These are phyloP conservation scores for Pampusana beccarii DNA, from an alignment of 2,113 vertebrate species.

Conservation along the genomic window DNA sequence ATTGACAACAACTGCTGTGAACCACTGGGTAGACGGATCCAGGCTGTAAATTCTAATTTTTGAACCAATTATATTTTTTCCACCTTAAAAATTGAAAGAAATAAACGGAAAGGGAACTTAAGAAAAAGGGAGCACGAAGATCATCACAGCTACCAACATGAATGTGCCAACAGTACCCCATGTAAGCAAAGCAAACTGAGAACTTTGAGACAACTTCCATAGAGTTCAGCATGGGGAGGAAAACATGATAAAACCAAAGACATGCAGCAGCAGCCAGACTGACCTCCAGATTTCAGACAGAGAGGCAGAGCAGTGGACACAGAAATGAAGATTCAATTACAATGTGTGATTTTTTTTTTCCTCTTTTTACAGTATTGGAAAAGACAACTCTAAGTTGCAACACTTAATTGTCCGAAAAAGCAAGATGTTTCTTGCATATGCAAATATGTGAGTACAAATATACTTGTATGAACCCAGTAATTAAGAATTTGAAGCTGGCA, in stretches of 20 bases:
- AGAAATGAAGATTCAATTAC: background rate
- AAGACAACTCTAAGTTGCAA: background rate
- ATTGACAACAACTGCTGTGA: constrained; percentile 78
- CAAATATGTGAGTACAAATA: background rate
- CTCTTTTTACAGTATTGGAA: background rate
- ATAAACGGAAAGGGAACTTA: background rate
- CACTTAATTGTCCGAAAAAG: background rate
- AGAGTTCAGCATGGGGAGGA: background rate
- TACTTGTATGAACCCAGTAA: background rate
- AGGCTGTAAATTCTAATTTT: constrained; percentile 82
- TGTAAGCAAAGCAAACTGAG: background rate
- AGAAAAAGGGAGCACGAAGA: background rate
- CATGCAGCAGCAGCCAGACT: background rate
- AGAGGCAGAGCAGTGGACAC: background rate
- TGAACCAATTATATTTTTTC: constrained; percentile 79
- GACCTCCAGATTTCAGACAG: background rate
- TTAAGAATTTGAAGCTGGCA: background rate
- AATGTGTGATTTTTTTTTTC: background rate
- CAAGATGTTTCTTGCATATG: background rate
- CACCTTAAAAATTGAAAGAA: constrained; percentile 54
- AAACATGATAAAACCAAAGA: background rate
- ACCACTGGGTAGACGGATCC: constrained; percentile 81
- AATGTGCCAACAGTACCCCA: background rate
- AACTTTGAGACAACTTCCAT: background rate
- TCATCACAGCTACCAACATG: background rate